phyloP scores from a whole-genome alignment of 2,113 vertebrate genomes.

The Artemisiospiza belli region DNA sequence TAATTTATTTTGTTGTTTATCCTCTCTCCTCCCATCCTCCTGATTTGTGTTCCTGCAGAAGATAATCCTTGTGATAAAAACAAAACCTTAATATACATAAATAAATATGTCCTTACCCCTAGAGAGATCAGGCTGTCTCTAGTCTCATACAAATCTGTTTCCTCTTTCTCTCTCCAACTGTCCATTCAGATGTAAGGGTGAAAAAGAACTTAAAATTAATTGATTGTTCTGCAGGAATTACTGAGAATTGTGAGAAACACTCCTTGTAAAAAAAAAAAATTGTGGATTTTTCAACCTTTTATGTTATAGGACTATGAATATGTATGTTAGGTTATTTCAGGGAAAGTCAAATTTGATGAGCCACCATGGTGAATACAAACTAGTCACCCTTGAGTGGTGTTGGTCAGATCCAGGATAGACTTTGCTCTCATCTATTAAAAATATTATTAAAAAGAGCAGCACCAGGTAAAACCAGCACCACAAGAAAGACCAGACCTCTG shows the following conservation, averaged over 20 bases:
- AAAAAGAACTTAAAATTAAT: background rate
- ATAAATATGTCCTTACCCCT: background rate
- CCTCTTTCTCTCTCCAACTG: background rate
- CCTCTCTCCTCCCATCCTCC: background rate
- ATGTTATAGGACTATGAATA: accelerated
- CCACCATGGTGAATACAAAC: background rate
- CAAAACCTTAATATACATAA: background rate
- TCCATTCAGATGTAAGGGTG: background rate
- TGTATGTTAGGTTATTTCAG: background rate
- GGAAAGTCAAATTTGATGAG: background rate
- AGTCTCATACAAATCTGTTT: background rate
- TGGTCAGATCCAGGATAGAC: background rate
- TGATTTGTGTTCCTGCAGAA: background rate
- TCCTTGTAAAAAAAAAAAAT: background rate
- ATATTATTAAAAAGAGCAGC: background rate
- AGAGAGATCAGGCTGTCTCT: background rate
- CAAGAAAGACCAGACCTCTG: background rate
- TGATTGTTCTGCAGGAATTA: background rate
- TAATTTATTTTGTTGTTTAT: background rate
- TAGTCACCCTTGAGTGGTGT: background rate
- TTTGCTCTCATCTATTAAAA: background rate
- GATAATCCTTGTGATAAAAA: background rate
- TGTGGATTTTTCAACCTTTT: background rate
- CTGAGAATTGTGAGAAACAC: background rate
- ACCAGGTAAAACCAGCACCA: background rate